A percentile compares a stretch with the other conserved stretches of the same genome.
Evolutionary conservation across 2,888 invertebrate species (phyloP).

Genomic region (Anoncus sp.): DNA sequence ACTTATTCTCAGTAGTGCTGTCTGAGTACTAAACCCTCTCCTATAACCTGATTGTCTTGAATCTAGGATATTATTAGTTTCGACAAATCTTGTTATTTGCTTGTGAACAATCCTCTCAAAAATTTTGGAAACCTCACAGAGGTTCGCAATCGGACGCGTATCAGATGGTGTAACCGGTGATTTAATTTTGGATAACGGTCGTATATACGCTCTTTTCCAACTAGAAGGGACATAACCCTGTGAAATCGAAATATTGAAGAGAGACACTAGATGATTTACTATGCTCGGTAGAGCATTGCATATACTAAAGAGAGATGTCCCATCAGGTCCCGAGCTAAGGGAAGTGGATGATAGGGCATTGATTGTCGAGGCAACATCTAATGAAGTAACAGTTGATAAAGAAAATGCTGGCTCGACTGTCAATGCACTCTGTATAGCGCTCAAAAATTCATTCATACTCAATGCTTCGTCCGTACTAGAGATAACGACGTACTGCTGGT

Average conservation of each 20-base stretch:
- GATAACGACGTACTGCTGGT: background rate
- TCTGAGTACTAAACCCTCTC: conserved; percentile 1
- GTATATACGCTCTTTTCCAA: conserved; percentile 19
- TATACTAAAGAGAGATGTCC: background rate
- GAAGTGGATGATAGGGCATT: background rate
- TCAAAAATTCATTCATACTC: too few relatives aligned
- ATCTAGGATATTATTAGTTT: background rate
- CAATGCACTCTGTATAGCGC: too few relatives aligned
- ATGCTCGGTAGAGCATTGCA: background rate
- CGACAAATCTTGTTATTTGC: conserved; percentile 9
- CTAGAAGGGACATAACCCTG: background rate
- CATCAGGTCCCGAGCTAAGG: too few relatives aligned
- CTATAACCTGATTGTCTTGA: conserved; percentile 14
- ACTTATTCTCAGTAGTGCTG: conserved; percentile 17
- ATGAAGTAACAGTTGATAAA: background rate
- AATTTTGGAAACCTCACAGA: conserved; percentile 38
- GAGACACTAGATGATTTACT: background rate
- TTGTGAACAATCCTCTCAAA: conserved; percentile 34
- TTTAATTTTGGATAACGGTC: conserved; percentile 13
- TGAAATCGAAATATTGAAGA: background rate
- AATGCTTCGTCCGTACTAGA: background rate
- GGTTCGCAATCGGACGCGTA: conserved; percentile 39
- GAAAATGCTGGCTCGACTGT: background rate
- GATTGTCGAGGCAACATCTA: background rate
- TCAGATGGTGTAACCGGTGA: conserved; percentile 11